Evolutionary conservation across 2,797 vertebrate species (phyloP).

Genomic region (Melanotaenia parkinsoni): DNA sequence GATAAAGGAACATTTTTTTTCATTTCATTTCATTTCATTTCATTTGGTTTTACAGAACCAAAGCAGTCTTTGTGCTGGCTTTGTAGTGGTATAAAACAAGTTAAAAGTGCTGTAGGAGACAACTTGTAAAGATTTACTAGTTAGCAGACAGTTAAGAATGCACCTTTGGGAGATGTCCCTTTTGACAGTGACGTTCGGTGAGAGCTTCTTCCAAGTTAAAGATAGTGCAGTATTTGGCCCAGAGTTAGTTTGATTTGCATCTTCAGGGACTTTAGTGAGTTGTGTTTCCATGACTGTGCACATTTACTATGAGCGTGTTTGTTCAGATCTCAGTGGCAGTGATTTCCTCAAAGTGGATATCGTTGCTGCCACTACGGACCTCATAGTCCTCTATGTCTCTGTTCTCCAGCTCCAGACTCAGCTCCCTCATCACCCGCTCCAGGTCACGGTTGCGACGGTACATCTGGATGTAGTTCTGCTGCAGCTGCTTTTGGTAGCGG

Average conservation of each 20-base stretch:
- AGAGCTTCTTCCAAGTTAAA: slow-evolving; percentile 55
- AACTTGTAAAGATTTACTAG: slow-evolving; percentile 37
- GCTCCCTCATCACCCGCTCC: slow-evolving; percentile 92
- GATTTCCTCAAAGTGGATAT: slow-evolving; percentile 91
- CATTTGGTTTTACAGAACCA: slow-evolving; percentile 45
- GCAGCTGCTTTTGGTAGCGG: slow-evolving; percentile 98
- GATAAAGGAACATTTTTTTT: slow-evolving; percentile 42
- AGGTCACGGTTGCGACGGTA: slow-evolving; percentile 95
- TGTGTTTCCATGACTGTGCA: slow-evolving; percentile 43
- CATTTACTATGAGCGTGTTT: slow-evolving; percentile 10
- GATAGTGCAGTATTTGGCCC: slow-evolving; percentile 56
- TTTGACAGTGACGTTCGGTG: slow-evolving; percentile 56
- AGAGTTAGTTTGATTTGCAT: slow-evolving; percentile 47
- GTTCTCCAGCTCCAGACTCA: slow-evolving; percentile 93
- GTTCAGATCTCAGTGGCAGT: slow-evolving; percentile 85
- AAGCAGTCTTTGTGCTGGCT: slow-evolving; percentile 75
- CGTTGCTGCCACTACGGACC: slow-evolving; percentile 90
- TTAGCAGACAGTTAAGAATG: slow-evolving; percentile 44
- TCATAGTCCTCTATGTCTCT: slow-evolving; percentile 87
- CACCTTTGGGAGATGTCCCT: slow-evolving; percentile 59
- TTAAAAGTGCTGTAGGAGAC: slow-evolving; percentile 30
- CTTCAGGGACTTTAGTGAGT: slow-evolving; percentile 34
- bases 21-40: no score
- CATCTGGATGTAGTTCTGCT: slow-evolving; percentile 99
- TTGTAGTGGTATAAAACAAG: slow-evolving; percentile 57